Evolutionary conservation across 2,888 invertebrate genomes (phyloP).

Genomic region (Rhagonycha fulva): DNA sequence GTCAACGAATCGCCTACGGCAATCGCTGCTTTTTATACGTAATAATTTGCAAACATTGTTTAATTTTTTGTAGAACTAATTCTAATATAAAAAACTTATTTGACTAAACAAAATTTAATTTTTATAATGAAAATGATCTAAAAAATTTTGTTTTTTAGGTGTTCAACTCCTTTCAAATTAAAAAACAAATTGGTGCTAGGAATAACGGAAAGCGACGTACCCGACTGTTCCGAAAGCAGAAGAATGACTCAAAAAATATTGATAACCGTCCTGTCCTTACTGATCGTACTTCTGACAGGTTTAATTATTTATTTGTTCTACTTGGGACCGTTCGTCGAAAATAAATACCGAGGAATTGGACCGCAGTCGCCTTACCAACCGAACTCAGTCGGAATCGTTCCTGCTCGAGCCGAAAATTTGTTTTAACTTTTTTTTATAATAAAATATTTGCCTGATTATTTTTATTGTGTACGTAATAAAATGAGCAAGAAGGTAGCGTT

Average conservation of each 20-base stretch:
- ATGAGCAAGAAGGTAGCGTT: slow-evolving; percentile 36
- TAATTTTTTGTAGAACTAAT: no score
- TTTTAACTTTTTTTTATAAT: neutral
- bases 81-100: no score
- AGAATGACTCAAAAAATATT: slow-evolving; percentile 44
- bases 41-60: no score
- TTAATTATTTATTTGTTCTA: slow-evolving; percentile 48
- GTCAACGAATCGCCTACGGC: no score
- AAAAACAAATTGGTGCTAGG: slow-evolving; percentile 40
- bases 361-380: slow-evolving; percentile 47
- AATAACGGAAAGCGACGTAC: slow-evolving; percentile 41
- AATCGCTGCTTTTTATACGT: no score
- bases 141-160: slow-evolving; percentile 41
- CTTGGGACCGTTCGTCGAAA: slow-evolving; percentile 35
- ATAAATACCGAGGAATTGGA: slow-evolving; percentile 37
- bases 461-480: slow-evolving; percentile 7
- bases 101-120: no score
- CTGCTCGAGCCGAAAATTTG: slow-evolving; percentile 4
- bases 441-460: neutral
- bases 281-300: slow-evolving; percentile 41
- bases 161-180: slow-evolving; percentile 41
- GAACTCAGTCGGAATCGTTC: slow-evolving; percentile 18
- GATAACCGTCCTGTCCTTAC: slow-evolving; percentile 42
- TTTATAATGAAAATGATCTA: no score
- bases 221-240: slow-evolving; percentile 44